phyloP scores from a whole-genome alignment of 1,140 invertebrate species.

The Chymomyza costata region DNA sequence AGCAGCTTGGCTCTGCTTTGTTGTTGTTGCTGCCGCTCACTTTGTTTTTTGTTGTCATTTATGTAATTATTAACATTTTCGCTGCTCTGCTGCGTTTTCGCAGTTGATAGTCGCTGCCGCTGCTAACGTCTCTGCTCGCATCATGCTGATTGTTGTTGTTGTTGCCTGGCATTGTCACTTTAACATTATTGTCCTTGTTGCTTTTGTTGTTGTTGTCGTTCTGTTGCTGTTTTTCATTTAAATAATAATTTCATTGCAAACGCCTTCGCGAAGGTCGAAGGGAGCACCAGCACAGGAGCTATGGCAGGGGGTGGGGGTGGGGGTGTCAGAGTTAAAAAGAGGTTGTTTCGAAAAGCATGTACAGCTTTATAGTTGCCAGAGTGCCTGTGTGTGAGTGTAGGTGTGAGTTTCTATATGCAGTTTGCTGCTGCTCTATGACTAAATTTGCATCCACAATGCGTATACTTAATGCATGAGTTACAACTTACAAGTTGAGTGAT shows the following conservation, averaged over 20 bases:
- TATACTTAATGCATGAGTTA: too few relatives aligned
- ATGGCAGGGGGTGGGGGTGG: slow-evolving; percentile 4
- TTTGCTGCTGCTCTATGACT: too few relatives aligned
- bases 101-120: slow-evolving; percentile 20
- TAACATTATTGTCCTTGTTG: slow-evolving; percentile 29
- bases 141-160: slow-evolving; percentile 23
- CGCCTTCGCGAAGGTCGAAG: slow-evolving; percentile 39
- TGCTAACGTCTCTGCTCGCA: slow-evolving; percentile 19
- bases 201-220: slow-evolving; percentile 38
- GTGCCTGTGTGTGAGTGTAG: too few relatives aligned
- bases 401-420: too few relatives aligned
- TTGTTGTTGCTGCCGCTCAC: slow-evolving; percentile 32
- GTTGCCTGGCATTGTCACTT: slow-evolving; percentile 21
- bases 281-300: too few relatives aligned
- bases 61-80: slow-evolving; percentile 72
- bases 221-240: slow-evolving; percentile 65
- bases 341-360: too few relatives aligned
- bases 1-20: too few relatives aligned
- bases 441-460: too few relatives aligned
- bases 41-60: slow-evolving; percentile 64
- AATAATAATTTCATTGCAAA: slow-evolving; percentile 71
- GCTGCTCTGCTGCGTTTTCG: slow-evolving; percentile 35
- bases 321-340: too few relatives aligned
- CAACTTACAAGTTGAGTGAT: too few relatives aligned
- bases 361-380: too few relatives aligned